Evolutionary conservation across 2,888 invertebrate genomes (phyloP).

Genomic region (Operophtera brumata): DNA sequence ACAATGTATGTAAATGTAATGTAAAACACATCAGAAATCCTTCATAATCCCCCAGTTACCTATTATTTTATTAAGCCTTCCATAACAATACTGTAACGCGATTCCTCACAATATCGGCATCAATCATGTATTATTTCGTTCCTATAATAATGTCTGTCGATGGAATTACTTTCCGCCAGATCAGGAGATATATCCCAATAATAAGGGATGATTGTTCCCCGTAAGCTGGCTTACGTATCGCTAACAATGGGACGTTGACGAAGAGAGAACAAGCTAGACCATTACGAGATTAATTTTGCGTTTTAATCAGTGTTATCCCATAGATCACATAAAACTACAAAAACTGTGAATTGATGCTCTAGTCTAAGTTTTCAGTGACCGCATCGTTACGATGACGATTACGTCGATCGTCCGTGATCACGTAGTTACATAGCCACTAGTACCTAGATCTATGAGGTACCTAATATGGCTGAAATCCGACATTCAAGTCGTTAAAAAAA

Average conservation of each 20-base stretch:
- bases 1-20: no score
- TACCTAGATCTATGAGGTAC: no score
- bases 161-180: slow-evolving; percentile 41
- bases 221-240: slow-evolving; percentile 40
- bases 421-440: no score
- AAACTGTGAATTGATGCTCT: no score
- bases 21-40: no score
- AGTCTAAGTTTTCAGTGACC: no score
- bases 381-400: no score
- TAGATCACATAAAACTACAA: no score
- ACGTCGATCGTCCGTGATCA: no score
- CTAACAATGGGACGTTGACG: slow-evolving; percentile 32
- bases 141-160: slow-evolving; percentile 34
- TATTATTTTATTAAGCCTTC: slow-evolving; percentile 1
- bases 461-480: no score
- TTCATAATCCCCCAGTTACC: background rate
- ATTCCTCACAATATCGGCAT: slow-evolving; percentile 28
- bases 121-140: slow-evolving; percentile 41
- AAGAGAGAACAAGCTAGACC: background rate
- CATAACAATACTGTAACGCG: slow-evolving; percentile 17
- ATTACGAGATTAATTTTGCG: background rate
- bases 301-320: background rate
- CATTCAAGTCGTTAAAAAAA: no score
- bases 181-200: slow-evolving; percentile 41
- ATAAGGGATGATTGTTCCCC: slow-evolving; percentile 48